These are phyloP conservation scores for Lepidonotus clava DNA, from an alignment of 2,888 invertebrate genomes.

Conservation along the genomic window DNA sequence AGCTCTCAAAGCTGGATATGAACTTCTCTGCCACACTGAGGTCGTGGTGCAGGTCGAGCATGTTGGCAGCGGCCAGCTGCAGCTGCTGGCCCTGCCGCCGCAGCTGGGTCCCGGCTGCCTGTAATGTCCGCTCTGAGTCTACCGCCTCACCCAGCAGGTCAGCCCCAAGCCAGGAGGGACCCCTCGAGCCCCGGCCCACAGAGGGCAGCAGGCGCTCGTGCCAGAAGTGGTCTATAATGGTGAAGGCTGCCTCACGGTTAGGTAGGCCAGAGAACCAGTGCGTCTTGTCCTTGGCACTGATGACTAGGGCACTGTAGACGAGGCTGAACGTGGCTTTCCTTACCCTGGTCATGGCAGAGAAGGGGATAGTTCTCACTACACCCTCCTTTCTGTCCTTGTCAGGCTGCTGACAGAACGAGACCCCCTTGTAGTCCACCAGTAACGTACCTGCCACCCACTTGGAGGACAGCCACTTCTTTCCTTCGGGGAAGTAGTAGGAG, in stretches of 20 bases:
- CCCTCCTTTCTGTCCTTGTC: slow-evolving; percentile 35
- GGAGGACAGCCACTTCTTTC: slow-evolving; percentile 10
- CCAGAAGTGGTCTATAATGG: slow-evolving; percentile 69
- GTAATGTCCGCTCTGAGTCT: slow-evolving; percentile 70
- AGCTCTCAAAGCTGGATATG: slow-evolving; percentile 68
- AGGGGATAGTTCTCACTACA: slow-evolving; percentile 60
- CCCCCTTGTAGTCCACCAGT: slow-evolving; percentile 60
- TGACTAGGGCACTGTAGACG: slow-evolving; percentile 69
- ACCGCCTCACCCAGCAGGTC: slow-evolving; percentile 68
- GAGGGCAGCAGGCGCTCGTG: slow-evolving; percentile 59
- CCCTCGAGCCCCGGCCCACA: background rate
- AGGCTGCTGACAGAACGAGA: slow-evolving; percentile 62
- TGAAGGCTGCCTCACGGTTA: slow-evolving; percentile 67
- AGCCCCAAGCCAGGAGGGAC: slow-evolving; percentile 38
- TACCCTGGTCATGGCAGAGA: slow-evolving; percentile 66
- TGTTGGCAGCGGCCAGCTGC: slow-evolving; percentile 64
- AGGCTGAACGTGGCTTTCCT: slow-evolving; percentile 69
- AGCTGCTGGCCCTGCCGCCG: slow-evolving; percentile 70
- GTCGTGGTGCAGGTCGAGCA: slow-evolving; percentile 72
- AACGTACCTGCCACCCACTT: slow-evolving; percentile 69
- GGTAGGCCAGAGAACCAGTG: slow-evolving; percentile 72
- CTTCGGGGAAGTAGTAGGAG: slow-evolving; percentile 15
- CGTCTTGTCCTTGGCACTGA: slow-evolving; percentile 64
- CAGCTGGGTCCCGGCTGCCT: slow-evolving; percentile 67
- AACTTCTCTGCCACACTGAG: slow-evolving; percentile 70